Conservation (phyloP, 2,888 invertebrate species). For the Deroplatys truncata region DNA sequence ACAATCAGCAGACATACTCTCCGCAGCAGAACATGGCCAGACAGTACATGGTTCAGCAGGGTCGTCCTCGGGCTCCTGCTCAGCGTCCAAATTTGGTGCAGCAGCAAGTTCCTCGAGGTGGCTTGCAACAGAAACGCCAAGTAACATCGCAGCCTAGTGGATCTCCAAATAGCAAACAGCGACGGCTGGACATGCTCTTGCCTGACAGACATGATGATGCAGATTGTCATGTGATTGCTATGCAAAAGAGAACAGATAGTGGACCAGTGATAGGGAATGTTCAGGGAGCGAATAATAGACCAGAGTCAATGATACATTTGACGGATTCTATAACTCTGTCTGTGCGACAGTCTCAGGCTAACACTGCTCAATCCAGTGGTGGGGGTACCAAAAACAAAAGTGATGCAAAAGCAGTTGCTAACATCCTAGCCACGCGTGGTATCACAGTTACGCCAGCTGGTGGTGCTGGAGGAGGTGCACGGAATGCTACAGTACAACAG, state of each 20-base stretch:
- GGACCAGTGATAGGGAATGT: constrained; percentile 71
- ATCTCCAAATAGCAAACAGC: constrained; percentile 26
- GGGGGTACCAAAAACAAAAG: constrained; percentile 20
- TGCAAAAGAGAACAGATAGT: constrained; percentile 68
- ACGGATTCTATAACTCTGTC: constrained; percentile 72
- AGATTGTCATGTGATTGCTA: constrained; percentile 70
- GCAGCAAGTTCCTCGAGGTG: constrained; percentile 14
- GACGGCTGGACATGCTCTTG: constrained; percentile 58
- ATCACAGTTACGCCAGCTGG: constrained; percentile 68
- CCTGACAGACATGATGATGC: constrained; percentile 69
- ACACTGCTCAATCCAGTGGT: background rate
- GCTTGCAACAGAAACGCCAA: constrained; percentile 4
- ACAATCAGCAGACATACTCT: constrained; percentile 7
- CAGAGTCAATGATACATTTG: constrained; percentile 58
- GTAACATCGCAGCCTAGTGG: constrained; percentile 30
- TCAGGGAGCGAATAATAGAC: constrained; percentile 54
- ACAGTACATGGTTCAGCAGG: constrained; percentile 20
- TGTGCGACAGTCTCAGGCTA: constrained; percentile 43
- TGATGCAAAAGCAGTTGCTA: constrained; percentile 72
- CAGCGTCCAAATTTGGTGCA: background rate
- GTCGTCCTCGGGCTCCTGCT: constrained; percentile 9
- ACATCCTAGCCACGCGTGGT: constrained; percentile 69
- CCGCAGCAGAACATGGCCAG: constrained; percentile 13
- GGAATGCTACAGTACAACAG: constrained; percentile 37
- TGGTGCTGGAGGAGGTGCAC: constrained; percentile 11